phyloP scores from a whole-genome alignment of 2,888 invertebrate species.

The Acrobasis repandana region DNA sequence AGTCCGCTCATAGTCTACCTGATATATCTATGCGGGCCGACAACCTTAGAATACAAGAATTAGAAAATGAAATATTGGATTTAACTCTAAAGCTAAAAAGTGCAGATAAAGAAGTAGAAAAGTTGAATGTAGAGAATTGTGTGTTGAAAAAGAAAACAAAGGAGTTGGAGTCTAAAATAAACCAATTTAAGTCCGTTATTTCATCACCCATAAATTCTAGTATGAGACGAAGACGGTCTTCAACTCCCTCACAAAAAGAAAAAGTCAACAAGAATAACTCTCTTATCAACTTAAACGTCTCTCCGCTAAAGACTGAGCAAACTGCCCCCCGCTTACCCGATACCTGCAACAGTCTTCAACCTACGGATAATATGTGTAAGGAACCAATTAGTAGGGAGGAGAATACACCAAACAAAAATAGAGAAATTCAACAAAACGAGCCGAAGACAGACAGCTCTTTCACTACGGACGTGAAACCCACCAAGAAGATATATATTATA shows the following conservation, averaged over 20 bases:
- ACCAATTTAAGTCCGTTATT: neutral
- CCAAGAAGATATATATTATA: neutral
- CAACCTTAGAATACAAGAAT: neutral
- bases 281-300: no score
- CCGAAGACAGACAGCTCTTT: neutral
- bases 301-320: no score
- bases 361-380: no score
- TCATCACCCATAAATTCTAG: neutral
- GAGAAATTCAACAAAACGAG: neutral
- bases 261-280: neutral
- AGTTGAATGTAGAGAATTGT: neutral
- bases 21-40: neutral
- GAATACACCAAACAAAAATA: no score
- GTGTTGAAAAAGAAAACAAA: neutral
- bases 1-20: neutral
- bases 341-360: no score
- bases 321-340: no score
- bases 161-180: neutral
- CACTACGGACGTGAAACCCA: neutral
- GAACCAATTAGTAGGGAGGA: no score
- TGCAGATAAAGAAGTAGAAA: constrained; percentile 1
- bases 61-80: neutral
- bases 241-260: neutral
- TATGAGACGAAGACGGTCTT: neutral
- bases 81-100: neutral